A percentile compares a stretch with the other conserved stretches of the same genome.
Evolutionary conservation across 2,113 vertebrate genomes (phyloP).

Genomic region (Callocephalon fimbriatum): DNA sequence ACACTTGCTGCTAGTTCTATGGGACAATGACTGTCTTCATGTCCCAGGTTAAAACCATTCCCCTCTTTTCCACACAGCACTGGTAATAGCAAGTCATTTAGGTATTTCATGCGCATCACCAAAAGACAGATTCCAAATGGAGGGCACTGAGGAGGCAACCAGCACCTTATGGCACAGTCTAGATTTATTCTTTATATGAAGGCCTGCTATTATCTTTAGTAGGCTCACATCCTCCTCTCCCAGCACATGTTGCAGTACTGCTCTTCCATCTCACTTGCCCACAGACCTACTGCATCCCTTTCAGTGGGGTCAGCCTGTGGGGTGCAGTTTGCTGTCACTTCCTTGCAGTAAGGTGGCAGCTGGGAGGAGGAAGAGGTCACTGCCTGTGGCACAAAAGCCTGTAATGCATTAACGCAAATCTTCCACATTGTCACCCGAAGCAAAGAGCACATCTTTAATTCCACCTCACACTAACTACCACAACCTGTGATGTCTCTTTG

Average conservation of each 20-base stretch:
- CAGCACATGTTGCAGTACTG: accelerated
- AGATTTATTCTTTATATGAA: not conserved
- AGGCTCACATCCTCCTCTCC: not conserved
- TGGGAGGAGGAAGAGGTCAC: not conserved
- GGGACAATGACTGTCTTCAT: not conserved
- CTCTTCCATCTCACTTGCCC: not conserved
- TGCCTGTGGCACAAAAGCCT: not conserved
- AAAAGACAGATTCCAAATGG: not conserved
- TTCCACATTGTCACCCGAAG: not conserved
- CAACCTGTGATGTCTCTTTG: not conserved
- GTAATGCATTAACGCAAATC: not conserved
- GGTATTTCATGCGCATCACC: not conserved
- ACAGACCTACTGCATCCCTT: not conserved
- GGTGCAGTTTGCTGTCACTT: not conserved
- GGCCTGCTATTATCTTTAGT: not conserved
- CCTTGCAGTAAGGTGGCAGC: not conserved
- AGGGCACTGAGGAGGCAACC: not conserved
- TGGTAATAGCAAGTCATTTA: not conserved
- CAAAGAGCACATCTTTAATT: not conserved
- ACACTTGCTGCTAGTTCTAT: not conserved
- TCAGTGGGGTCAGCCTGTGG: not conserved
- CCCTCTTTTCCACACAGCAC: not conserved
- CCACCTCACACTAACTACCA: not conserved
- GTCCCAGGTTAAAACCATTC: not conserved
- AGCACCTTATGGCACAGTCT: not conserved